Percentiles rank a stretch among this genome's conserved stretches.
Conservation (phyloP, 2,888 invertebrate genomes). For the Melieria picta region DNA sequence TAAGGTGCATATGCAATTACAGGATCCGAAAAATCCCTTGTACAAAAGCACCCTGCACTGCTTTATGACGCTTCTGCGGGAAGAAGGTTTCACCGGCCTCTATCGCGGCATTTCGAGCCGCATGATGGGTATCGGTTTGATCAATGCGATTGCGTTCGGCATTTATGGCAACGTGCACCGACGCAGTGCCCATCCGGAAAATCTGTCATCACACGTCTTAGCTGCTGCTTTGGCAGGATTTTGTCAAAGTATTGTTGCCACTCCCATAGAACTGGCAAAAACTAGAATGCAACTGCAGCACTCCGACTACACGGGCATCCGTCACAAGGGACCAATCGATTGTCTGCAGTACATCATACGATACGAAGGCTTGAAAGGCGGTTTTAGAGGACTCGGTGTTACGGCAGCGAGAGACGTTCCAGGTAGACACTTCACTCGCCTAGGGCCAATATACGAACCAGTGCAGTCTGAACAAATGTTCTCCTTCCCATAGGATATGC, state of each 20-base stretch:
- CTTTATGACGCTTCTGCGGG: constrained; percentile 75
- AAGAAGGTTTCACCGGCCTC: constrained; percentile 81
- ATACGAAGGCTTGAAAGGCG: constrained; percentile 74
- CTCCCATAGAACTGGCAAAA: constrained; percentile 93
- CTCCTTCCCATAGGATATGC: constrained; percentile 69
- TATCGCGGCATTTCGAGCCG: constrained; percentile 93
- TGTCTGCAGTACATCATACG: constrained; percentile 73
- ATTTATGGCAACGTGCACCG: constrained; percentile 88
- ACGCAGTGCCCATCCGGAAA: constrained; percentile 72
- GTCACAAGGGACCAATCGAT: constrained; percentile 69
- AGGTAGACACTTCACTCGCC: constrained; percentile 63
- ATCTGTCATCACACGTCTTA: constrained; percentile 73
- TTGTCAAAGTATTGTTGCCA: constrained; percentile 83
- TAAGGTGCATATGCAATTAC: constrained; percentile 87
- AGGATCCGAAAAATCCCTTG: constrained; percentile 71
- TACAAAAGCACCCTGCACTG: constrained; percentile 79
- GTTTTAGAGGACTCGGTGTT: constrained; percentile 79
- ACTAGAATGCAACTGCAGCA: constrained; percentile 82
- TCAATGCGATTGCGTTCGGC: constrained; percentile 95
- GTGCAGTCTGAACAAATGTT: neutral
- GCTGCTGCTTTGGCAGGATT: constrained; percentile 87
- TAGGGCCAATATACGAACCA: neutral
- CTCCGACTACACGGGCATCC: constrained; percentile 29
- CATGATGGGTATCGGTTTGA: constrained; percentile 85
- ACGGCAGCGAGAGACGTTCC: constrained; percentile 85